Conservation (phyloP, 2,888 invertebrate genomes). For the Stramonita haemastoma region DNA sequence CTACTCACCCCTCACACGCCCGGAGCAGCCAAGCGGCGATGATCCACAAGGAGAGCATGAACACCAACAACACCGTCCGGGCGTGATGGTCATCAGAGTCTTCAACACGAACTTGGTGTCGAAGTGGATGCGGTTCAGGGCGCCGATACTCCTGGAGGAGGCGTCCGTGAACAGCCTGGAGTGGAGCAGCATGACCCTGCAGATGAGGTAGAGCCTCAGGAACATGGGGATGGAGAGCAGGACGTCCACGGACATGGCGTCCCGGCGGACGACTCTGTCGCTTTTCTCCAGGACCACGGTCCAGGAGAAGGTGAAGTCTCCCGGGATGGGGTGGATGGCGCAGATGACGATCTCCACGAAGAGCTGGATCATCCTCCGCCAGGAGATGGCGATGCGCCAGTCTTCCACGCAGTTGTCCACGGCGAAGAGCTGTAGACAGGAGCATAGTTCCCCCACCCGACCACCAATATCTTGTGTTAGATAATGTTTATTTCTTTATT, state of each 20-base stretch:
- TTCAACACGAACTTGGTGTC: slow-evolving; percentile 95
- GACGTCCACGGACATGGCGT: slow-evolving; percentile 83
- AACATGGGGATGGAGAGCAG: slow-evolving; percentile 99
- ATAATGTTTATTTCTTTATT: no score
- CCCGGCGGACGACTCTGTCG: slow-evolving; percentile 56
- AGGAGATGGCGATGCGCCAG: slow-evolving; percentile 99
- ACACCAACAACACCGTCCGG: slow-evolving; percentile 97
- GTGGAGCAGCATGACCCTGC: slow-evolving; percentile 99
- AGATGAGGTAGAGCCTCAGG: slow-evolving; percentile 98
- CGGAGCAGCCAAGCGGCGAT: slow-evolving; percentile 99
- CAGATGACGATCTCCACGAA: slow-evolving; percentile 87
- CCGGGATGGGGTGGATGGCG: slow-evolving; percentile 98
- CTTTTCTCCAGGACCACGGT: slow-evolving; percentile 82
- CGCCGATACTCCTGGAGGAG: slow-evolving; percentile 90
- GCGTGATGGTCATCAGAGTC: slow-evolving; percentile 99
- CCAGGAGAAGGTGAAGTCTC: slow-evolving; percentile 97
- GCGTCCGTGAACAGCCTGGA: slow-evolving; percentile 99
- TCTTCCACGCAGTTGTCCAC: slow-evolving; percentile 99
- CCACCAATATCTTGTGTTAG: no score
- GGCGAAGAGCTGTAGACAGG: slow-evolving; percentile 94
- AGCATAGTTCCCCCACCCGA: background rate
- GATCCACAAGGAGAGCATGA: slow-evolving; percentile 99
- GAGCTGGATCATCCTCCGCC: slow-evolving; percentile 89
- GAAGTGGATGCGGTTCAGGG: slow-evolving; percentile 81
- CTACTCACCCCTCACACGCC: slow-evolving; percentile 95